Conservation (phyloP, 2,797 vertebrate species). For the Danio aesculapii region DNA sequence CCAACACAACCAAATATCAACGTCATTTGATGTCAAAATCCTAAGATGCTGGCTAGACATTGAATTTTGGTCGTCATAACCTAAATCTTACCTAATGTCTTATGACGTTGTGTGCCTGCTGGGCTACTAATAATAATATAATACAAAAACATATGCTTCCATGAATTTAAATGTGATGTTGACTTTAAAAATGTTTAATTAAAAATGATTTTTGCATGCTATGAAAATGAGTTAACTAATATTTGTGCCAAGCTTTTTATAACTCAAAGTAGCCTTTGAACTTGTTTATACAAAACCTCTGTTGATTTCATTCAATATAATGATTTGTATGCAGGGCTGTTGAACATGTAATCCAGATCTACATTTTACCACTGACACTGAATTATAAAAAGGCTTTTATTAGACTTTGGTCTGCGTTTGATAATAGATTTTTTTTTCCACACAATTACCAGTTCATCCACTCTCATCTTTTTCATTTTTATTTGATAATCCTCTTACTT, state of each 20-base stretch:
- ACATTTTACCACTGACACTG: slow-evolving; percentile 12
- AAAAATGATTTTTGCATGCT: too few species aligned
- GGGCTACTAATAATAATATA: too few species aligned
- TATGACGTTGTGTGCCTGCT: too few species aligned
- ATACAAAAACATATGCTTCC: too few species aligned
- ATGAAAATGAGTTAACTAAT: background rate
- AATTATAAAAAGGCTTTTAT: slow-evolving; percentile 35
- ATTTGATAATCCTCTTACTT: slow-evolving; percentile 52
- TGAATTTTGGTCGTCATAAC: too few species aligned
- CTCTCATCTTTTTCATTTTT: slow-evolving; percentile 45
- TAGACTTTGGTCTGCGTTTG: slow-evolving; percentile 16
- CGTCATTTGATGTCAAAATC: too few species aligned
- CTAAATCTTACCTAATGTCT: too few species aligned
- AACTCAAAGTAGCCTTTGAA: background rate
- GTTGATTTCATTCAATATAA: slow-evolving; percentile 9
- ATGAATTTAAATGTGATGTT: too few species aligned
- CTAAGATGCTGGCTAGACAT: too few species aligned
- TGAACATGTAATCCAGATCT: slow-evolving; percentile 31
- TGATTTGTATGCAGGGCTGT: slow-evolving; percentile 21
- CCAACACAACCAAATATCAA: too few species aligned
- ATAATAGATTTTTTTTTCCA: slow-evolving; percentile 39
- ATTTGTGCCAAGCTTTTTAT: background rate
- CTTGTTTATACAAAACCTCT: slow-evolving; percentile 7
- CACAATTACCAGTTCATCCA: slow-evolving; percentile 32
- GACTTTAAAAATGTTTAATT: too few species aligned